phyloP scores from a whole-genome alignment of 2,888 invertebrate species.

The Cyclophora punctaria region DNA sequence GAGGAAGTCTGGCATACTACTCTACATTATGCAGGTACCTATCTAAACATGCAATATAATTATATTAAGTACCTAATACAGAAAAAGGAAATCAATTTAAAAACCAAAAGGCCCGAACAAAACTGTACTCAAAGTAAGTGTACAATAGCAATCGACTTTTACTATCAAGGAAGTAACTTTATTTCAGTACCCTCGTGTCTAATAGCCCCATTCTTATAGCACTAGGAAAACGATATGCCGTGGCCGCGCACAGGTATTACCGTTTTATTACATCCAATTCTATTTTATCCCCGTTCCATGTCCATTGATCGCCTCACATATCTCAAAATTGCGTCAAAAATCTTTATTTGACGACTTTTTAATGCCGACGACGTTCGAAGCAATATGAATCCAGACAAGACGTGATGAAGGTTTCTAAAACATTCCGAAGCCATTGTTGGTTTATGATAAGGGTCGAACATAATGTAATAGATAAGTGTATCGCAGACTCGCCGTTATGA shows the following conservation, averaged over 20 bases:
- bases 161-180: too few relatives aligned
- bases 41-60: too few relatives aligned
- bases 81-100: too few relatives aligned
- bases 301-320: conserved; percentile 42
- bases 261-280: conserved; percentile 64
- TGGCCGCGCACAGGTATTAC: conserved; percentile 45
- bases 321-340: conserved; percentile 40
- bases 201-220: conserved; percentile 29
- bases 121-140: too few relatives aligned
- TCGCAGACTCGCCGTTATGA: conserved; percentile 6
- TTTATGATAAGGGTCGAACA: conserved; percentile 26
- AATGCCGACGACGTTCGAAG: conserved; percentile 25
- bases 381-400: conserved; percentile 19
- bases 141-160: too few relatives aligned
- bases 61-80: too few relatives aligned
- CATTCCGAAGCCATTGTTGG: conserved; percentile 11
- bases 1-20: too few relatives aligned
- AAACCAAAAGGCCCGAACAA: too few relatives aligned
- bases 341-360: conserved; percentile 46
- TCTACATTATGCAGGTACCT: too few relatives aligned
- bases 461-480: conserved; percentile 4
- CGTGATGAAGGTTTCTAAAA: conserved; percentile 16
- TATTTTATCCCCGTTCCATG: conserved; percentile 55
- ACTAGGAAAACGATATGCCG: conserved; percentile 43
- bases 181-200: conserved; percentile 6